Conservation (phyloP, 1,140 invertebrate genomes). For the Brachionus manjavacas region DNA sequence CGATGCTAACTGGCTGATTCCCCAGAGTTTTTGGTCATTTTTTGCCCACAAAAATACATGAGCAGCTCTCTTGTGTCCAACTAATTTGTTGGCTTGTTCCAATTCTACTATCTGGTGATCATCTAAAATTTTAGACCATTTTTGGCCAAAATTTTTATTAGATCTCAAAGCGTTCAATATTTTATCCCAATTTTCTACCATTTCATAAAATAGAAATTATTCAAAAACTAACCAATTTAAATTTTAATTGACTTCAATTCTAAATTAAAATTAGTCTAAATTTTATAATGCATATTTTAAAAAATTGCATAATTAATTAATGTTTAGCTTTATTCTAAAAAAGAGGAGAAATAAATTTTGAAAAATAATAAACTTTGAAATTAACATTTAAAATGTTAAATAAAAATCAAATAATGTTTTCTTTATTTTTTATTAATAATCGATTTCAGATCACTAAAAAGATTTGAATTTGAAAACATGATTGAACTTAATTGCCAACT, state of each 20-base stretch:
- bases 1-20: conserved; percentile 46
- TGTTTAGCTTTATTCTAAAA: too few species aligned
- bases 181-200: background rate
- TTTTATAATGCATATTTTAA: background rate
- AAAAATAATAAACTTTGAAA: too few species aligned
- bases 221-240: too few species aligned
- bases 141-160: conserved; percentile 3
- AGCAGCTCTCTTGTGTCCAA: conserved; percentile 47
- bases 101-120: conserved; percentile 25
- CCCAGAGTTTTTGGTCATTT: conserved; percentile 47
- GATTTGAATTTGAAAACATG: too few species aligned
- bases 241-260: background rate
- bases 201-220: background rate
- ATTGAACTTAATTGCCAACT: too few species aligned
- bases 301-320: too few species aligned
- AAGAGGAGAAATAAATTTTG: too few species aligned
- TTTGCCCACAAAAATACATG: conserved; percentile 51
- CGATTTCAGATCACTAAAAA: too few species aligned
- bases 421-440: too few species aligned
- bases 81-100: conserved; percentile 15
- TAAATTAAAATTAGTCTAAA: background rate
- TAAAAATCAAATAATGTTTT: too few species aligned
- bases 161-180: background rate
- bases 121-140: background rate
- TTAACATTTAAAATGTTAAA: too few species aligned